These are phyloP conservation scores for Pangasius sanitwongsei DNA, from an alignment of 2,797 vertebrate species.

Conservation along the genomic window DNA sequence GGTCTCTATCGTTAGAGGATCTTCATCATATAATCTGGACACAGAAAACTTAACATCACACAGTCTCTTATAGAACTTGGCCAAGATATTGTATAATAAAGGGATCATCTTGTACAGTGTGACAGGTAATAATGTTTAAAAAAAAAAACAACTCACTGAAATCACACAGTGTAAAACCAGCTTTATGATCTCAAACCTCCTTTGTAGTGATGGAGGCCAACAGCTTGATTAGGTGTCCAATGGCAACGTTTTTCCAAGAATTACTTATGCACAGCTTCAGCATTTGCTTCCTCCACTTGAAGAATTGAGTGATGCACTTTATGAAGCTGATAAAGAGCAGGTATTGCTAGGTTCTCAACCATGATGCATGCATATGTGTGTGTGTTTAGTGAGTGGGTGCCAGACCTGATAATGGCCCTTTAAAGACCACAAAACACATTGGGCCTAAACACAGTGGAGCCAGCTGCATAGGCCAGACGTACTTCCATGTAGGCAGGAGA, in stretches of 20 bases:
- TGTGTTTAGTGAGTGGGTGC: conserved; percentile 17
- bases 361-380: background rate
- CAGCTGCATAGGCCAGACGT: background rate
- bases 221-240: background rate
- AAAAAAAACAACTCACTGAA: too few species aligned
- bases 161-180: background rate
- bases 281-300: background rate
- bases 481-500: background rate
- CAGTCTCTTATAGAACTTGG: background rate
- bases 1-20: background rate
- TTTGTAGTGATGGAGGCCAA: background rate
- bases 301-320: background rate
- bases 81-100: background rate
- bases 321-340: background rate
- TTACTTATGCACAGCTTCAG: background rate
- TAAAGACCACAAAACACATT: conserved; percentile 35
- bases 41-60: background rate
- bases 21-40: background rate
- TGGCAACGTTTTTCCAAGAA: too few species aligned
- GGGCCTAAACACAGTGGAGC: conserved; percentile 20
- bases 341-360: background rate
- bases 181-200: background rate
- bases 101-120: background rate
- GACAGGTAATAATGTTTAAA: background rate
- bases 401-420: conserved; percentile 43